phyloP scores from a whole-genome alignment of 2,888 invertebrate species.

The Theretra japonica region DNA sequence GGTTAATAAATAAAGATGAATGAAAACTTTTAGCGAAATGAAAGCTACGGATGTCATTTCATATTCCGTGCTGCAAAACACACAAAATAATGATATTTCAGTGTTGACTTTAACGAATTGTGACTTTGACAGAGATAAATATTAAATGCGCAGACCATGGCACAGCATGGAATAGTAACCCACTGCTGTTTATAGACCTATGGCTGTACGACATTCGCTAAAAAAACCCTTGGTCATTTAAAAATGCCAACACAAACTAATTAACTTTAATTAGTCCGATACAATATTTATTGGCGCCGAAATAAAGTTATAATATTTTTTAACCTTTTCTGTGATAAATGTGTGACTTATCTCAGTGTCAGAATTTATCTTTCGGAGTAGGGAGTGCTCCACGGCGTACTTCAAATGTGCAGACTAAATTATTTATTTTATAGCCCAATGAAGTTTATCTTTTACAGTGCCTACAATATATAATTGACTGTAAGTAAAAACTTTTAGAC shows the following conservation, averaged over 20 bases:
- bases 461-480: not conserved
- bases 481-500: too few relatives aligned
- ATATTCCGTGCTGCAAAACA: not conserved
- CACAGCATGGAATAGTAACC: too few relatives aligned
- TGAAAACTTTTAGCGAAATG: not conserved
- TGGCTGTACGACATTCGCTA: too few relatives aligned
- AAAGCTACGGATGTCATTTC: not conserved
- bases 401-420: not conserved
- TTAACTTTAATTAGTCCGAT: not conserved
- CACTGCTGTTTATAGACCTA: too few relatives aligned
- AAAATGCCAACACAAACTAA: too few relatives aligned
- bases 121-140: not conserved
- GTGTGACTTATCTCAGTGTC: constrained; percentile 6
- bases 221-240: too few relatives aligned
- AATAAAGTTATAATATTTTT: not conserved
- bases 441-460: not conserved
- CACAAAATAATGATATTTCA: not conserved
- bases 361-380: not conserved
- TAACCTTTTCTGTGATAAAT: not conserved
- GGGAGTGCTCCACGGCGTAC: not conserved
- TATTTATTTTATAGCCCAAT: not conserved
- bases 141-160: too few relatives aligned
- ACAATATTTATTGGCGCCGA: not conserved
- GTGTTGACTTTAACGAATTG: not conserved
- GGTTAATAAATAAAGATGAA: constrained; percentile 8